Evolutionary conservation across 2,113 vertebrate genomes (phyloP).

Genomic region (Cephalopterus ornatus): DNA sequence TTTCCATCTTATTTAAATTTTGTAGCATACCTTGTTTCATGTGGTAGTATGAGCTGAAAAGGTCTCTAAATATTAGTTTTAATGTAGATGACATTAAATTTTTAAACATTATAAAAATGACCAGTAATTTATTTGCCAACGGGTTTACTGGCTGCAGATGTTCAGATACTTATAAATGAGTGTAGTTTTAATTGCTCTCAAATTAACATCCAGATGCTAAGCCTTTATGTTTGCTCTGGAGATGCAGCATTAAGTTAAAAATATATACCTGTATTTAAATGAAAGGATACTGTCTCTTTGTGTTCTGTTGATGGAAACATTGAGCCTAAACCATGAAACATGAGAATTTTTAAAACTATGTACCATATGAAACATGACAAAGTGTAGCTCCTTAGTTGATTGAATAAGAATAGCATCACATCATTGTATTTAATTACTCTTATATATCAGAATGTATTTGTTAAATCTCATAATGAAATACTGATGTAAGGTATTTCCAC

Average conservation of each 20-base stretch:
- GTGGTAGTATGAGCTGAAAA: background rate
- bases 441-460: slow-evolving; percentile 56
- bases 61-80: background rate
- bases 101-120: background rate
- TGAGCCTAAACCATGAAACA: background rate
- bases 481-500: slow-evolving; percentile 69
- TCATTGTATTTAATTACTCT: slow-evolving; percentile 61
- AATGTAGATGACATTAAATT: background rate
- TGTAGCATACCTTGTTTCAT: background rate
- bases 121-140: background rate
- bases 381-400: background rate
- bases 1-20: background rate
- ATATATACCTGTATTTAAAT: background rate
- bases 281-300: slow-evolving; percentile 71
- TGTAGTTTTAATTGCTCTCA: background rate
- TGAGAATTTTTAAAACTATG: background rate
- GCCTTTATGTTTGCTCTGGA: background rate
- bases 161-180: background rate
- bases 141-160: background rate
- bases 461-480: slow-evolving; percentile 52
- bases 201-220: background rate
- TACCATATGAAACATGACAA: background rate
- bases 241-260: background rate
- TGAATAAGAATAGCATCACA: slow-evolving; percentile 69
- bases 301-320: slow-evolving; percentile 36